These are phyloP conservation scores for Poeciliopsis presidionis DNA, from an alignment of 2,797 vertebrate species.

Conservation along the genomic window DNA sequence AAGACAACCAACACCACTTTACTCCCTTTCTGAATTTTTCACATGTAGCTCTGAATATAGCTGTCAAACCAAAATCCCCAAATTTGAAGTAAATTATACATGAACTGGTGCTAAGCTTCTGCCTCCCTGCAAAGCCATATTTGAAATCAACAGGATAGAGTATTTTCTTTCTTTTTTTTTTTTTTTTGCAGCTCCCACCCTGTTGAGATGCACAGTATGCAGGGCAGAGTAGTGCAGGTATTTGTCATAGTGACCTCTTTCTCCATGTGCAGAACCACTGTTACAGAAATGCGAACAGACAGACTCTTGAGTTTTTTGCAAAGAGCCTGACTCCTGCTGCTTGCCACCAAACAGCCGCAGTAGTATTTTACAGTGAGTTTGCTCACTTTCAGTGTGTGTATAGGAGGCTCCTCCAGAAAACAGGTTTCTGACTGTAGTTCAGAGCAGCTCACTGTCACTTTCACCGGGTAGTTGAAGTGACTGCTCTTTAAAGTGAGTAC, in stretches of 20 bases:
- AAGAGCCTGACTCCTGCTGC: slow-evolving; percentile 34
- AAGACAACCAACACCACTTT: neutral
- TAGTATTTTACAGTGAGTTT: slow-evolving; percentile 36
- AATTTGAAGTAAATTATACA: slow-evolving; percentile 12
- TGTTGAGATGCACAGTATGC: slow-evolving; percentile 42
- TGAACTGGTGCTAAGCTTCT: slow-evolving; percentile 1
- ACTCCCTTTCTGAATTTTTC: neutral
- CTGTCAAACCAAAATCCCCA: neutral
- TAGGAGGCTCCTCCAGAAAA: slow-evolving; percentile 8
- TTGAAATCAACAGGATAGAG: slow-evolving; percentile 27
- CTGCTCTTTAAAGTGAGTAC: slow-evolving; percentile 21
- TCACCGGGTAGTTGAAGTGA: slow-evolving; percentile 7
- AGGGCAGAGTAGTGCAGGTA: slow-evolving; percentile 56
- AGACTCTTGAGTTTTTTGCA: slow-evolving; percentile 30
- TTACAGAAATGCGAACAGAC: slow-evolving; percentile 43
- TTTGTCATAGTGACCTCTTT: slow-evolving; percentile 68
- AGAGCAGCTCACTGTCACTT: slow-evolving; percentile 10
- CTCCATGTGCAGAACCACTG: slow-evolving; percentile 31
- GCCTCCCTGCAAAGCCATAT: slow-evolving; percentile 15
- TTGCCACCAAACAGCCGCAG: slow-evolving; percentile 38
- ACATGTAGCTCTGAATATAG: neutral
- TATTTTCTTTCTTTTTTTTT: slow-evolving; percentile 1
- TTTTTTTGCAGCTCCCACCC: slow-evolving; percentile 8
- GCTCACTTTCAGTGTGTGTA: neutral
- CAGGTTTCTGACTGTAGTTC: neutral